Evolutionary conservation across 1,140 invertebrate genomes (phyloP).

Genomic region (Hirudo medicinalis): DNA sequence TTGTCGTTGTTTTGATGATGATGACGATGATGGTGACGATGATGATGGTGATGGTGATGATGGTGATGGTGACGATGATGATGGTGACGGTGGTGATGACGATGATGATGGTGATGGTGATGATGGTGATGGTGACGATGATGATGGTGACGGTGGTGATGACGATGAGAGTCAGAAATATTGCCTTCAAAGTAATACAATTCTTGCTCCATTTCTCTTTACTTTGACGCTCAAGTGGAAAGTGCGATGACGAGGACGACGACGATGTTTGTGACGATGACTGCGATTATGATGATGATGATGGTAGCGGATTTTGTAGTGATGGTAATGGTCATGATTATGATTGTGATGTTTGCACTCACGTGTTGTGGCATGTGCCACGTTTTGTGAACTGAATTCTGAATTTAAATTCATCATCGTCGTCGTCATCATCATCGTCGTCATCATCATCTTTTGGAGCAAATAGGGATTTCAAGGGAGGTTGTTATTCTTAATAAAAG

Average conservation of each 20-base stretch:
- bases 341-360: neutral
- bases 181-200: no score
- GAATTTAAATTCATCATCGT: no score
- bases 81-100: conserved; percentile 3
- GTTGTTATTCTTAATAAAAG: no score
- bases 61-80: neutral
- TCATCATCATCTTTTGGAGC: no score
- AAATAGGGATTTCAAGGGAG: no score
- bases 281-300: neutral
- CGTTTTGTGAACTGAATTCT: no score
- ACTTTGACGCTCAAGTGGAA: neutral
- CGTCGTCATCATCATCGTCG: no score
- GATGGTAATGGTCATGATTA: neutral
- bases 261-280: neutral
- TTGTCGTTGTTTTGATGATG: neutral
- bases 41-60: conserved; percentile 8
- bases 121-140: neutral
- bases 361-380: no score
- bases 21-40: neutral
- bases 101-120: neutral
- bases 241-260: neutral
- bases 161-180: no score
- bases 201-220: no score
- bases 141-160: neutral
- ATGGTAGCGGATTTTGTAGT: neutral